Evolutionary conservation across 2,797 vertebrate genomes (phyloP).

Genomic region (Cephalopachus bancanus): DNA sequence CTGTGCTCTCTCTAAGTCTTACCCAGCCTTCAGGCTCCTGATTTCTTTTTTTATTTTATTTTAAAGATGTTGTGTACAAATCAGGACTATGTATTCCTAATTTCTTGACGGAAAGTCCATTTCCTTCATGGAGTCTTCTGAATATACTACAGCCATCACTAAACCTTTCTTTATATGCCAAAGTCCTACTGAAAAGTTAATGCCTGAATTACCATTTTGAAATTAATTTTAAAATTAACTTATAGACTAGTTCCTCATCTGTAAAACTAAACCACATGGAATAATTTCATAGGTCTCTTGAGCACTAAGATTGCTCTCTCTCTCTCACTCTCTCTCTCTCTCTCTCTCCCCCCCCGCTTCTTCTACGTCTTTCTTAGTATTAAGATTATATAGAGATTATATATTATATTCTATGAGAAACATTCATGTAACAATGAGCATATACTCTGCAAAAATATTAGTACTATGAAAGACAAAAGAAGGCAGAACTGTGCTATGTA

Average conservation of each 20-base stretch:
- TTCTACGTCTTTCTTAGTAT: background rate
- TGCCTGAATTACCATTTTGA: conserved; percentile 7
- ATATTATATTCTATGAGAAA: conserved; percentile 16
- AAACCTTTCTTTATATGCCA: background rate
- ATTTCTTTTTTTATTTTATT: too few species aligned
- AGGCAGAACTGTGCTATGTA: too few species aligned
- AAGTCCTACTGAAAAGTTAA: background rate
- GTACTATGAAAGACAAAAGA: too few species aligned
- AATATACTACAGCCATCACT: background rate
- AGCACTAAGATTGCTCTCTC: background rate
- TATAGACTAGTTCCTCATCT: conserved; percentile 27
- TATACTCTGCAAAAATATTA: conserved; percentile 33
- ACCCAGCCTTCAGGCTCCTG: background rate
- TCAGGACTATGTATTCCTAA: too few species aligned
- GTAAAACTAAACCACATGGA: background rate
- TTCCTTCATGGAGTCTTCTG: background rate
- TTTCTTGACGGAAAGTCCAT: background rate
- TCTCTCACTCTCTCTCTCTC: background rate
- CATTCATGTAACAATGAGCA: background rate
- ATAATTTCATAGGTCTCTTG: conserved; percentile 39
- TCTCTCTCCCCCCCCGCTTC: background rate
- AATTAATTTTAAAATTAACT: conserved; percentile 55
- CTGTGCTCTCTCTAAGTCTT: background rate
- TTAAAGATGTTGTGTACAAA: too few species aligned
- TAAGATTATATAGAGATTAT: background rate